A percentile compares a stretch with the other conserved stretches of the same genome.
These are phyloP conservation scores for Ditylenchus weischeri DNA, from an alignment of 2,888 invertebrate species.

Conservation along the genomic window DNA sequence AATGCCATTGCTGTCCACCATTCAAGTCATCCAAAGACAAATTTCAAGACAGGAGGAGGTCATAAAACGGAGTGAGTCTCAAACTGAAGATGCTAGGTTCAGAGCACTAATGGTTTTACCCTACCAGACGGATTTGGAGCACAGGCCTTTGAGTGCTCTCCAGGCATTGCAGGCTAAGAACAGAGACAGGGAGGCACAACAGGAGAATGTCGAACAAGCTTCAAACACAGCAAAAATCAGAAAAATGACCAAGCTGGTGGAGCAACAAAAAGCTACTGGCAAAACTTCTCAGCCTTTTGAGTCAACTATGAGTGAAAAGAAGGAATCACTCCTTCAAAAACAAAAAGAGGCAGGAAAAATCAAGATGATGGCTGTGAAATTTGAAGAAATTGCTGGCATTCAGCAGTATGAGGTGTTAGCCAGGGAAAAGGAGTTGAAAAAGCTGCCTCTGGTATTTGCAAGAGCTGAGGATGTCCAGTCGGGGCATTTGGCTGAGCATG, in stretches of 20 bases:
- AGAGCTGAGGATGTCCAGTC: background rate
- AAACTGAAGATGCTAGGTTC: background rate
- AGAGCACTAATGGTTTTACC: background rate
- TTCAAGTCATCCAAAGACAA: too few species aligned
- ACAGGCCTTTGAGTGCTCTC: background rate
- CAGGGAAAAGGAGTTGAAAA: background rate
- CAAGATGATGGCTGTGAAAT: background rate
- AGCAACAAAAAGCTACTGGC: background rate
- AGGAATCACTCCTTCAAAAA: background rate
- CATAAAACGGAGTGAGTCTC: background rate
- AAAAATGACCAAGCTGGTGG: background rate
- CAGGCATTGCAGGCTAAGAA: background rate
- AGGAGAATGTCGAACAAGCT: background rate
- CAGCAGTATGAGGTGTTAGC: background rate
- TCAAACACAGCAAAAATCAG: background rate
- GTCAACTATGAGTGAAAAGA: background rate
- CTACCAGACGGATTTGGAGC: constrained; percentile 8
- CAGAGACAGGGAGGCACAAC: background rate
- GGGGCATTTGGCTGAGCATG: too few species aligned
- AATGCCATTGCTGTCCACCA: background rate
- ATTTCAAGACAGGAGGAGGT: too few species aligned
- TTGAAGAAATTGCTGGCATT: background rate
- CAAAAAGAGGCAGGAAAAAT: background rate
- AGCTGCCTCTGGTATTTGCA: background rate
- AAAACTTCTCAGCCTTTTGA: background rate